phyloP scores from a whole-genome alignment of 2,797 vertebrate genomes.

The Arnoldichthys spilopterus region DNA sequence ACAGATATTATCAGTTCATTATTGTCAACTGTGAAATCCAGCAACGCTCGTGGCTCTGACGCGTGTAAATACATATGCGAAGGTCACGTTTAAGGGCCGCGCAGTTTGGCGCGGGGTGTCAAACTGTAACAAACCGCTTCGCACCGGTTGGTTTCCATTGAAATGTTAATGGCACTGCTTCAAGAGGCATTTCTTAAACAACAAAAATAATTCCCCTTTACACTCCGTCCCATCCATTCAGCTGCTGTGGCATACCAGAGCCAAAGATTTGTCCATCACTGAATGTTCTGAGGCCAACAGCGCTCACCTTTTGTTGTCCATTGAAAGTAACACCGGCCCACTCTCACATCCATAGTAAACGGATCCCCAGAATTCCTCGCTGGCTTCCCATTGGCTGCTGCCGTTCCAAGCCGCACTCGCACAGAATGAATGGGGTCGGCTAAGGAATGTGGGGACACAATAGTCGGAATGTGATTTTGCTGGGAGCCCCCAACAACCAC shows the following conservation, averaged over 20 bases:
- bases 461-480: slow-evolving; percentile 81
- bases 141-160: slow-evolving; percentile 17
- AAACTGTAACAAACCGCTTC: slow-evolving; percentile 39
- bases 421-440: slow-evolving; percentile 77
- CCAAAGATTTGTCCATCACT: slow-evolving; percentile 73
- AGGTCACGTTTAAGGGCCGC: neutral
- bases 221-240: slow-evolving; percentile 36
- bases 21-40: slow-evolving; percentile 1
- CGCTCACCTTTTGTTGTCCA: slow-evolving; percentile 77
- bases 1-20: slow-evolving; percentile 42
- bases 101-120: slow-evolving; percentile 10
- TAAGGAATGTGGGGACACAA: slow-evolving; percentile 81
- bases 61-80: neutral
- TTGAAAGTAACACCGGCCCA: slow-evolving; percentile 73
- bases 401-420: slow-evolving; percentile 73
- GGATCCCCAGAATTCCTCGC: slow-evolving; percentile 69
- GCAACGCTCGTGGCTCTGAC: slow-evolving; percentile 9
- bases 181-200: slow-evolving; percentile 11
- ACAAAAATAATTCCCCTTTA: slow-evolving; percentile 36
- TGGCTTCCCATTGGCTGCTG: slow-evolving; percentile 68
- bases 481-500: slow-evolving; percentile 65
- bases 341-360: slow-evolving; percentile 69
- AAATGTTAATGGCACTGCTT: slow-evolving; percentile 27
- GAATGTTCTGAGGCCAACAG: slow-evolving; percentile 68
- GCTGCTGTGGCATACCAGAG: slow-evolving; percentile 64